phyloP scores from a whole-genome alignment of 2,888 invertebrate genomes.

The Eristalis pertinax region DNA sequence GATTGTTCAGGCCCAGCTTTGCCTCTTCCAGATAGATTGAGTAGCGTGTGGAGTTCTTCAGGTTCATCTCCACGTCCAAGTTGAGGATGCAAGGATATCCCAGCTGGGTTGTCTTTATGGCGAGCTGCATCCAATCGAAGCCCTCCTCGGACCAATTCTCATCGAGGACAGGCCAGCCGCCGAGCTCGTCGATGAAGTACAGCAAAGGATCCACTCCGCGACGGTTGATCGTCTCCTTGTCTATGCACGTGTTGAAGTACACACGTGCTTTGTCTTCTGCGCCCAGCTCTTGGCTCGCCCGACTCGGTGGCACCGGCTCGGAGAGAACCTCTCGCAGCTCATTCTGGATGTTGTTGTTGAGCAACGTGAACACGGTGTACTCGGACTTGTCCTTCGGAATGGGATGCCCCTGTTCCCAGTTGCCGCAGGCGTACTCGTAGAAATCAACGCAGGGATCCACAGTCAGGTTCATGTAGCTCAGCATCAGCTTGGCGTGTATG shows the following conservation, averaged over 20 bases:
- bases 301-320: constrained; percentile 8
- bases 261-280: constrained; percentile 64
- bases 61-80: constrained; percentile 56
- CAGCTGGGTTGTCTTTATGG: constrained; percentile 35
- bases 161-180: constrained; percentile 69
- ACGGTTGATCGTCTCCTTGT: constrained; percentile 54
- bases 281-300: constrained; percentile 39
- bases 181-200: constrained; percentile 60
- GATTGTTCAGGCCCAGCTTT: constrained; percentile 46
- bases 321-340: constrained; percentile 54
- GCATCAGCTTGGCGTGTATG: constrained; percentile 61
- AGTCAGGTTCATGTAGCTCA: constrained; percentile 58
- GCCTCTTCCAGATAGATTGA: constrained; percentile 58
- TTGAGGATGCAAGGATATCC: constrained; percentile 34
- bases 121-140: constrained; percentile 62
- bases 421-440: constrained; percentile 71
- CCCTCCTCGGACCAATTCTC: constrained; percentile 60
- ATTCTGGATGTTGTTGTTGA: constrained; percentile 60
- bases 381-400: constrained; percentile 67
- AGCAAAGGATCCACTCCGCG: constrained; percentile 59
- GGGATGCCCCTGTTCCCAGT: constrained; percentile 60
- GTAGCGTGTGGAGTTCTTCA: constrained; percentile 52
- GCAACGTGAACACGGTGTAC: constrained; percentile 56
- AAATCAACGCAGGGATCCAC: constrained; percentile 69
- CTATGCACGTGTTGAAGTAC: constrained; percentile 53